Conservation (phyloP, 2,888 invertebrate genomes). For the Piscicola geometra region DNA sequence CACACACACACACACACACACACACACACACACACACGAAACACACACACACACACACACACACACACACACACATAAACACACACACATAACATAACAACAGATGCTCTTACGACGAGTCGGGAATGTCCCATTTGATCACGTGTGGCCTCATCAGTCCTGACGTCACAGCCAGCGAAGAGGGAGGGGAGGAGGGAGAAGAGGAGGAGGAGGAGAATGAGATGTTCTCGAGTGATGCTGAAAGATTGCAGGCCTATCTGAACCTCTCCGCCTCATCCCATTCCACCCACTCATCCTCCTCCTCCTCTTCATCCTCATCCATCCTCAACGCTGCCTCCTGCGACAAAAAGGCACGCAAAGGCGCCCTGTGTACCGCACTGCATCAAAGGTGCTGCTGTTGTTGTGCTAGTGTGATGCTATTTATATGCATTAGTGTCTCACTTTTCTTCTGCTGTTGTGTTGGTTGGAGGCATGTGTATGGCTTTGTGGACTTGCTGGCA, state of each 20-base stretch:
- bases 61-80: no score
- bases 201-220: constrained; percentile 25
- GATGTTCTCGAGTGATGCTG: background rate
- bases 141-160: constrained; percentile 55
- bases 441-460: no score
- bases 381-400: no score
- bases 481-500: no score
- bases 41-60: constrained; percentile 1
- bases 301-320: constrained; percentile 5
- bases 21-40: constrained; percentile 8
- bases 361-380: no score
- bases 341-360: background rate
- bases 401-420: no score
- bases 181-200: constrained; percentile 12
- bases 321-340: background rate
- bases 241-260: constrained; percentile 5
- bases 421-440: no score
- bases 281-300: background rate
- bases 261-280: background rate
- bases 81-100: background rate
- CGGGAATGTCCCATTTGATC: constrained; percentile 55
- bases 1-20: background rate
- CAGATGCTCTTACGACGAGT: constrained; percentile 57
- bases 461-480: no score
- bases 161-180: constrained; percentile 44